phyloP scores from a whole-genome alignment of 2,888 invertebrate species.

The Timema podura region DNA sequence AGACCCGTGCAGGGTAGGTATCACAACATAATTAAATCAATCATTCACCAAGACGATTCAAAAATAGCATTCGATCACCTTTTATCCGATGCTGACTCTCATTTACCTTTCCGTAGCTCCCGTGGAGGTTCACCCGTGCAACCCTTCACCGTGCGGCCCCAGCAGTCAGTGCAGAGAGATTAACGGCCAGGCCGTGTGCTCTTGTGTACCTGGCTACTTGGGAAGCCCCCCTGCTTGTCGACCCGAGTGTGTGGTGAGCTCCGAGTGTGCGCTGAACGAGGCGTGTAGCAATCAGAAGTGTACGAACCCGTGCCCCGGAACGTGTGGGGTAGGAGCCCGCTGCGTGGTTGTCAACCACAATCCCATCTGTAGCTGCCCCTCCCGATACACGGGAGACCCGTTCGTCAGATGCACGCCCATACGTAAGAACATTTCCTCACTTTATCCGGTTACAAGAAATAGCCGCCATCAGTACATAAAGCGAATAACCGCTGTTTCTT shows the following conservation, averaged over 20 bases:
- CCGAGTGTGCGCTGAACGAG: conserved; percentile 68
- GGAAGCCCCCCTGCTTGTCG: conserved; percentile 75
- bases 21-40: too few species aligned
- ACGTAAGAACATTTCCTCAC: conserved; percentile 51
- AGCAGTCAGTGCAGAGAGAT: conserved; percentile 70
- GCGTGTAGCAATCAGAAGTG: conserved; percentile 80
- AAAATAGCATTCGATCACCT: too few species aligned
- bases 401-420: conserved; percentile 57
- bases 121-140: conserved; percentile 62
- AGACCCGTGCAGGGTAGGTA: conserved; percentile 52
- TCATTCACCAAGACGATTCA: too few species aligned
- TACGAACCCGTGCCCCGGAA: conserved; percentile 70
- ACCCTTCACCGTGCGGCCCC: conserved; percentile 69
- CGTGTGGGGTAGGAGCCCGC: conserved; percentile 66
- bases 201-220: conserved; percentile 65
- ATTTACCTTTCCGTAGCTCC: conserved; percentile 19
- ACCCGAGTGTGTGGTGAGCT: conserved; percentile 73
- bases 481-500: too few species aligned
- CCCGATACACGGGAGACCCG: conserved; percentile 68
- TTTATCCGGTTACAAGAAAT: too few species aligned
- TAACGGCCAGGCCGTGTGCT: conserved; percentile 71
- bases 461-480: too few species aligned
- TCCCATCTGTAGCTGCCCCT: conserved; percentile 71
- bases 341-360: conserved; percentile 74
- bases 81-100: too few species aligned